Evolutionary conservation across 2,888 invertebrate genomes (phyloP).

Genomic region (Apotomis betuletana): DNA sequence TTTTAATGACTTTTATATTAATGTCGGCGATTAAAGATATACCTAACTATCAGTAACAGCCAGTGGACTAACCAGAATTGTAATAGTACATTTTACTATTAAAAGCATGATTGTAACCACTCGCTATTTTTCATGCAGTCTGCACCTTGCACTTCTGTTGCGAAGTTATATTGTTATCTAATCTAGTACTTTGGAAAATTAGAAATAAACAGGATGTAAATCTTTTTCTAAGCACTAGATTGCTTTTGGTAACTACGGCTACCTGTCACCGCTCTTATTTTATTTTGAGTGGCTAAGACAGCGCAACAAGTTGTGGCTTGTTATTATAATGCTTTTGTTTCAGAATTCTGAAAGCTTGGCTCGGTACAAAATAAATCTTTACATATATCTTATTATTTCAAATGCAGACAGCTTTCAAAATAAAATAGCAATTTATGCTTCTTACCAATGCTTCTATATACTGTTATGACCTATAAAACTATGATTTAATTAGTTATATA

Average conservation of each 20-base stretch:
- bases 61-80: no score
- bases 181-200: not conserved
- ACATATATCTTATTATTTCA: no score
- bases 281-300: no score
- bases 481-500: not conserved
- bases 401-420: no score
- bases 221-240: not conserved
- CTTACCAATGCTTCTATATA: not conserved
- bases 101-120: not conserved
- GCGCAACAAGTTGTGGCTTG: not conserved
- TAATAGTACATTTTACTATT: not conserved
- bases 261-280: no score
- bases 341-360: not conserved
- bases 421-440: no score
- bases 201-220: not conserved
- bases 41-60: no score
- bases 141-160: not conserved
- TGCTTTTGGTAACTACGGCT: no score
- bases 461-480: not conserved
- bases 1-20: no score
- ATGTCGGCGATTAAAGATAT: no score
- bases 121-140: not conserved
- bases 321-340: not conserved
- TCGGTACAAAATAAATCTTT: no score
- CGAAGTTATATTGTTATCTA: not conserved